These are phyloP conservation scores for Tetrao urogallus DNA, from an alignment of 2,113 vertebrate genomes.

Conservation along the genomic window DNA sequence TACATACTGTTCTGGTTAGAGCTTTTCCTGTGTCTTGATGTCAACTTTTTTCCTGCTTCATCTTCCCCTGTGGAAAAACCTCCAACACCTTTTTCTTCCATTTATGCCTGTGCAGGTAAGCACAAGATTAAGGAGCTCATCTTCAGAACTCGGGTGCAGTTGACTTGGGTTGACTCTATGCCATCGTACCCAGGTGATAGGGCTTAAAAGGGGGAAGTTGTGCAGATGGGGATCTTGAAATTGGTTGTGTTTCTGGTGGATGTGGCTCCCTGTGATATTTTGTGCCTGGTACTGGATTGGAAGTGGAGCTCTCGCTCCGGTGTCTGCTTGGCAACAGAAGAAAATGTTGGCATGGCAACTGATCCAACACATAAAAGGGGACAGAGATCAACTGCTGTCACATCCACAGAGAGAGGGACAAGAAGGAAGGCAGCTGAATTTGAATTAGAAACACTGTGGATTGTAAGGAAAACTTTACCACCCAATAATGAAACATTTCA, in stretches of 20 bases:
- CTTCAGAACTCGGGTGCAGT: background rate
- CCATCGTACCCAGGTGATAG: rapidly evolving
- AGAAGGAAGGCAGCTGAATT: background rate
- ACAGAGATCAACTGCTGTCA: slow-evolving; percentile 28
- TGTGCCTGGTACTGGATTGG: background rate
- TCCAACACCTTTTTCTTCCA: rapidly evolving
- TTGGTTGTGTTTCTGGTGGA: too few relatives aligned
- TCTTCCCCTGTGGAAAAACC: rapidly evolving
- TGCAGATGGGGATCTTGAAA: rapidly evolving
- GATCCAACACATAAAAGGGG: background rate
- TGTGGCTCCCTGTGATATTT: background rate
- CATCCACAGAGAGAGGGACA: slow-evolving; percentile 29
- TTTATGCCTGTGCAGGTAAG: rapidly evolving
- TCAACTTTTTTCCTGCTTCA: background rate
- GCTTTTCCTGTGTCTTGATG: background rate
- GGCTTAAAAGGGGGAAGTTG: background rate
- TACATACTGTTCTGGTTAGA: rapidly evolving
- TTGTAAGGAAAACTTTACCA: background rate
- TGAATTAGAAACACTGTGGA: background rate
- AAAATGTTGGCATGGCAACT: slow-evolving; percentile 66
- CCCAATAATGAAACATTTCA: rapidly evolving
- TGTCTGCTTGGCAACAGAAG: slow-evolving; percentile 45
- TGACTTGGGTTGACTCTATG: background rate
- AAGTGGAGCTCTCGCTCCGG: background rate
- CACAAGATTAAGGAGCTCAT: background rate